Conservation (phyloP, 2,888 invertebrate species). For the Drosophila nr. perissopoda region DNA sequence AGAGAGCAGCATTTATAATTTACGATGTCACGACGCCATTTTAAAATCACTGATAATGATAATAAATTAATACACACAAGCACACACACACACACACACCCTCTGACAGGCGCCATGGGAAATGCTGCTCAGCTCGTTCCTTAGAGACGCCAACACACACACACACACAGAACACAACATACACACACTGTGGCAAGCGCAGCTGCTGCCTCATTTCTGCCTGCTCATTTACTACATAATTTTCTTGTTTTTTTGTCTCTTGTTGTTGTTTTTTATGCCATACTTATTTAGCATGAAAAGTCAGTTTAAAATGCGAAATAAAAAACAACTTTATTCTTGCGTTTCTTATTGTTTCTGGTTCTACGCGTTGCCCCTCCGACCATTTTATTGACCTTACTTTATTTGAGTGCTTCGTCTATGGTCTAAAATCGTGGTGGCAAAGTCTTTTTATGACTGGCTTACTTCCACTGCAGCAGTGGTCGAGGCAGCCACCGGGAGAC, state of each 20-base stretch:
- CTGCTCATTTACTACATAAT: not conserved
- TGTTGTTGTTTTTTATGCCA: conserved; percentile 35
- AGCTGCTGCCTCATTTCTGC: conserved; percentile 24
- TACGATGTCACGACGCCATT: conserved; percentile 78
- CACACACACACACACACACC: not conserved
- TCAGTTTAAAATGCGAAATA: conserved; percentile 72
- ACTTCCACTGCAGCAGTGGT: not conserved
- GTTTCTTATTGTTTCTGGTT: conserved; percentile 47
- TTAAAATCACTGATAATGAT: conserved; percentile 81
- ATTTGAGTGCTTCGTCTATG: conserved; percentile 39
- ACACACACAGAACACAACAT: conserved; percentile 1
- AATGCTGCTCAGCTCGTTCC: conserved; percentile 26
- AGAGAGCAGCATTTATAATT: conserved; percentile 70
- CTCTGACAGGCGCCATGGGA: conserved; percentile 44
- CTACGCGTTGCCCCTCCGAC: not conserved
- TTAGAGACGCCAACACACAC: conserved; percentile 20
- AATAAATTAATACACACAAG: conserved; percentile 73
- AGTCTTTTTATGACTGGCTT: conserved; percentile 61
- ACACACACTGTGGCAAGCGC: conserved; percentile 17
- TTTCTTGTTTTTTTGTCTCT: not conserved
- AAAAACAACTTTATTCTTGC: conserved; percentile 33
- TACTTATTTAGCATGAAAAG: conserved; percentile 77
- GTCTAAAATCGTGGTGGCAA: conserved; percentile 29
- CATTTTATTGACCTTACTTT: conserved; percentile 44
- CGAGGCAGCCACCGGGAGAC: not conserved